These are phyloP conservation scores for Heliconius himera DNA, from an alignment of 1,140 invertebrate genomes.

Conservation along the genomic window DNA sequence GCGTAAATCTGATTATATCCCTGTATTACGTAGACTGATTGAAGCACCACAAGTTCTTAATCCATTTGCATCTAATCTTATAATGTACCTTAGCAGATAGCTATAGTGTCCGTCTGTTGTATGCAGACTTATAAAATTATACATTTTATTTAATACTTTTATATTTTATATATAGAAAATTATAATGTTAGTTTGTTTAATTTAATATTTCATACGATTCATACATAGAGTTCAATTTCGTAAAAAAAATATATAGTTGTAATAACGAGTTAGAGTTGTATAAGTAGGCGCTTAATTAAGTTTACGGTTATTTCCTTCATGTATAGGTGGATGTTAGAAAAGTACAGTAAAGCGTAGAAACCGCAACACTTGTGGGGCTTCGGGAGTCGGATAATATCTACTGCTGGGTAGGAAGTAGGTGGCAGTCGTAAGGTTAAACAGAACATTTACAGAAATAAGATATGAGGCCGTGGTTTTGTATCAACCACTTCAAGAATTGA, in stretches of 20 bases:
- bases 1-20: constrained; percentile 70
- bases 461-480: constrained; percentile 58
- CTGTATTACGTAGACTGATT: constrained; percentile 62
- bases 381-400: constrained; percentile 73
- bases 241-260: background rate
- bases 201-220: constrained; percentile 1
- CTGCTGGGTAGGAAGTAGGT: constrained; percentile 75
- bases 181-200: constrained; percentile 7
- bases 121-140: background rate
- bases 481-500: constrained; percentile 43
- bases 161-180: background rate
- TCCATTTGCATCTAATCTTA: constrained; percentile 81
- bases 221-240: constrained; percentile 28
- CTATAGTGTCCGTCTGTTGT: constrained; percentile 39
- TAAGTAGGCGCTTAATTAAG: constrained; percentile 44
- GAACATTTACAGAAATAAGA: constrained; percentile 75
- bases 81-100: constrained; percentile 73
- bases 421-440: constrained; percentile 79
- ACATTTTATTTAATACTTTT: background rate
- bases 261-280: constrained; percentile 34
- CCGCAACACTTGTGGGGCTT: constrained; percentile 75
- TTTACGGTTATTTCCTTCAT: constrained; percentile 54
- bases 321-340: constrained; percentile 48
- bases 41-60: constrained; percentile 78
- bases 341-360: constrained; percentile 71